Conservation (phyloP, 2,797 vertebrate species). For the Squalus acanthias region DNA sequence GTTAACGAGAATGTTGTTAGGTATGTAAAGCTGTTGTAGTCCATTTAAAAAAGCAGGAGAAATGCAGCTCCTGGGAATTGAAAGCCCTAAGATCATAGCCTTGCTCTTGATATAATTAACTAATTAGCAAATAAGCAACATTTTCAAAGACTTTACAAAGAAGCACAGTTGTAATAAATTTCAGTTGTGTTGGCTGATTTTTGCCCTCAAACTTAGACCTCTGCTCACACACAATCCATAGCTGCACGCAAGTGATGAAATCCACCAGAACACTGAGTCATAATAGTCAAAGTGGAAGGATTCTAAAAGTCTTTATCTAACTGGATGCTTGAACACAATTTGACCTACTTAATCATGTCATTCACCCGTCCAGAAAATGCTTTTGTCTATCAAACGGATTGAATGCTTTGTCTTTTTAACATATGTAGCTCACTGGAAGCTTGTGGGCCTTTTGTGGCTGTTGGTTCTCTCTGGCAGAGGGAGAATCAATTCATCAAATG, state of each 20-base stretch:
- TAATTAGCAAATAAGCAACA: neutral
- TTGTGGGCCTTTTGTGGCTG: neutral
- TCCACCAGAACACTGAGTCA: neutral
- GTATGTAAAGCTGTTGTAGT: neutral
- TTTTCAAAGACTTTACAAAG: neutral
- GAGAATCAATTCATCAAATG: slow-evolving; percentile 12
- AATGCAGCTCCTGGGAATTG: neutral
- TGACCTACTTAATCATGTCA: slow-evolving; percentile 4
- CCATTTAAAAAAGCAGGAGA: neutral
- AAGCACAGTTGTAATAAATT: neutral
- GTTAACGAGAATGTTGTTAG: neutral
- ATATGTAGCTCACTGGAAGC: neutral
- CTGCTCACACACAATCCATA: neutral
- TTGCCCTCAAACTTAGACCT: neutral
- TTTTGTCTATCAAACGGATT: slow-evolving; percentile 2
- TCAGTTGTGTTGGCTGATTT: neutral
- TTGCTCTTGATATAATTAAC: neutral
- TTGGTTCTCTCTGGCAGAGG: neutral
- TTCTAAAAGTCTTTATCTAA: neutral
- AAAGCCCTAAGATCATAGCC: neutral
- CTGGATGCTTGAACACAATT: neutral
- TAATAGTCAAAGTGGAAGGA: neutral
- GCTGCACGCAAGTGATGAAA: neutral
- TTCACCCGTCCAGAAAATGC: slow-evolving; percentile 24
- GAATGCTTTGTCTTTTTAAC: slow-evolving; percentile 16